Percentiles rank a stretch among this genome's conserved stretches.
Evolutionary conservation across 1,140 invertebrate genomes (phyloP).

Genomic region (Platyscapa corneri): DNA sequence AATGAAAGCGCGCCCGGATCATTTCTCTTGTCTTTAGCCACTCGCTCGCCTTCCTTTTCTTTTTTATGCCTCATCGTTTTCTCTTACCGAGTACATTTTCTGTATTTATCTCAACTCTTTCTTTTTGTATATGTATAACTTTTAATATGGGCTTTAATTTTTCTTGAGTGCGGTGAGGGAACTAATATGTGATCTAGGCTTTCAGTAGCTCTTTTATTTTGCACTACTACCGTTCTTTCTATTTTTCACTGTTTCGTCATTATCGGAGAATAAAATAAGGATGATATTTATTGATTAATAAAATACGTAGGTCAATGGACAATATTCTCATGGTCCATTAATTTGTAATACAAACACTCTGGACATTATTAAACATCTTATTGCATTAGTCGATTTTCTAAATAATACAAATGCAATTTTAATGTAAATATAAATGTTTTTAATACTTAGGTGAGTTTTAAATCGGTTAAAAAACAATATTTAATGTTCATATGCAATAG

Average conservation of each 20-base stretch:
- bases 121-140: neutral
- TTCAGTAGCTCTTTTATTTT: neutral
- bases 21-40: slow-evolving; percentile 62
- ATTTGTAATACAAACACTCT: neutral
- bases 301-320: neutral
- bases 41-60: slow-evolving; percentile 37
- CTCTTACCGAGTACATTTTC: slow-evolving; percentile 40
- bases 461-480: too few relatives aligned
- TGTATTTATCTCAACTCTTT: slow-evolving; percentile 44
- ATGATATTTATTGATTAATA: neutral
- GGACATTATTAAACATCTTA: too few relatives aligned
- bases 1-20: slow-evolving; percentile 65
- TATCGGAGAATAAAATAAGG: neutral
- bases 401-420: too few relatives aligned
- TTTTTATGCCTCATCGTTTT: slow-evolving; percentile 51
- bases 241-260: neutral
- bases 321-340: neutral
- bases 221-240: neutral
- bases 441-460: too few relatives aligned
- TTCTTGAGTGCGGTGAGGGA: slow-evolving; percentile 45
- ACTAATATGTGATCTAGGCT: slow-evolving; percentile 43
- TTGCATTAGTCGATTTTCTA: too few relatives aligned
- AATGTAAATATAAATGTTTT: too few relatives aligned
- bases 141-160: slow-evolving; percentile 42
- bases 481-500: too few relatives aligned